A percentile compares a stretch with the other conserved stretches of the same genome.
Evolutionary conservation across 2,797 vertebrate genomes (phyloP).

Genomic region (Lepus townsendii): DNA sequence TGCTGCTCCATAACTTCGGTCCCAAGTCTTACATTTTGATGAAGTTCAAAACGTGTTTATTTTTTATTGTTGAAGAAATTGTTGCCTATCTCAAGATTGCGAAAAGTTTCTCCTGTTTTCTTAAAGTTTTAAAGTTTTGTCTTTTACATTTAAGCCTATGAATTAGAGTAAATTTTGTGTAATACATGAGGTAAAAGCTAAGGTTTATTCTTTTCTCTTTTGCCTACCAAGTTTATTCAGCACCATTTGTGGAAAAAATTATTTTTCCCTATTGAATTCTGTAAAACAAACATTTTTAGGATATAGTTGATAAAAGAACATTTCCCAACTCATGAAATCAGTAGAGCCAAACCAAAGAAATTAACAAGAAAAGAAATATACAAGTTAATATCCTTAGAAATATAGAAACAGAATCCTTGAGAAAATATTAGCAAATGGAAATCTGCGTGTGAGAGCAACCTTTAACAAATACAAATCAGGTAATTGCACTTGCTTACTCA

Average conservation of each 20-base stretch:
- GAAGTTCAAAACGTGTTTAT: background rate
- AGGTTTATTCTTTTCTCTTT: background rate
- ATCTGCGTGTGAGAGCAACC: background rate
- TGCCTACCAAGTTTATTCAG: background rate
- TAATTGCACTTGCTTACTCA: background rate
- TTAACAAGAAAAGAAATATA: background rate
- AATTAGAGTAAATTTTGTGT: conserved; percentile 27
- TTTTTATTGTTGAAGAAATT: background rate
- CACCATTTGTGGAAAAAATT: background rate
- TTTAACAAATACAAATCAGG: background rate
- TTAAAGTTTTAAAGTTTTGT: background rate
- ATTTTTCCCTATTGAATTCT: conserved; percentile 41
- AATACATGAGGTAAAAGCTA: background rate
- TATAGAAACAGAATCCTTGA: background rate
- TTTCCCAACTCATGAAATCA: background rate
- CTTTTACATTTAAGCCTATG: conserved; percentile 33
- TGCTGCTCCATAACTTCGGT: no score
- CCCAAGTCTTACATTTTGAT: background rate
- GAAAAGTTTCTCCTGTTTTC: background rate
- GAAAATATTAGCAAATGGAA: conserved; percentile 51
- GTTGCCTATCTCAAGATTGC: background rate
- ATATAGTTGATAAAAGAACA: background rate
- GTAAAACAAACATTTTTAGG: background rate
- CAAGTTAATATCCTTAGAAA: background rate
- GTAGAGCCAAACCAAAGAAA: background rate